These are phyloP conservation scores for Capitulum mitella DNA, from an alignment of 2,888 invertebrate genomes.

Conservation along the genomic window DNA sequence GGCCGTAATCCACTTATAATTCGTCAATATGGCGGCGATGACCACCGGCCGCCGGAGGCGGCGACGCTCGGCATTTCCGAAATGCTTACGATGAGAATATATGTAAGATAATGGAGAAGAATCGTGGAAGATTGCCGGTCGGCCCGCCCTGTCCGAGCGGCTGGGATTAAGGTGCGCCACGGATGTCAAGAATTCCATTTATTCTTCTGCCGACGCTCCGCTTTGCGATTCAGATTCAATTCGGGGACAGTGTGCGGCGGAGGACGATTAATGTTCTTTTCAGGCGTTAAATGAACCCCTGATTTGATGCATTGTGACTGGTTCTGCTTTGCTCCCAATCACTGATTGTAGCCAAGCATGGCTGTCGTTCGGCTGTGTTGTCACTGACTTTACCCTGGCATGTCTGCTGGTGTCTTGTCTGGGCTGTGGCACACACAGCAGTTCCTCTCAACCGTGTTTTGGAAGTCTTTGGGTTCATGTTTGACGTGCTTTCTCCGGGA, in stretches of 20 bases:
- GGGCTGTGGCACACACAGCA: too few relatives aligned
- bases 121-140: not conserved
- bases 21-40: not conserved
- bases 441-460: too few relatives aligned
- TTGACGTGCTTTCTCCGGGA: too few relatives aligned
- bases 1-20: not conserved
- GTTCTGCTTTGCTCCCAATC: too few relatives aligned
- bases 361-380: too few relatives aligned
- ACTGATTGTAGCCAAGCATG: too few relatives aligned
- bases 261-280: not conserved
- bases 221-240: not conserved
- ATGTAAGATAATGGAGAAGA: not conserved
- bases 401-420: too few relatives aligned
- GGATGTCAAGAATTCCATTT: conserved; percentile 9
- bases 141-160: not conserved
- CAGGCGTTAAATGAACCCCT: not conserved
- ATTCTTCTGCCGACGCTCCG: not conserved
- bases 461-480: too few relatives aligned
- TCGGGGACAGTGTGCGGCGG: not conserved
- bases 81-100: not conserved
- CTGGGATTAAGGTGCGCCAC: not conserved
- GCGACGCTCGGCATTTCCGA: not conserved
- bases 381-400: too few relatives aligned
- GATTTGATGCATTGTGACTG: not conserved
- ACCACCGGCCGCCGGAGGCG: not conserved